Evolutionary conservation across 2,113 vertebrate genomes (phyloP).

Genomic region (Parus major): DNA sequence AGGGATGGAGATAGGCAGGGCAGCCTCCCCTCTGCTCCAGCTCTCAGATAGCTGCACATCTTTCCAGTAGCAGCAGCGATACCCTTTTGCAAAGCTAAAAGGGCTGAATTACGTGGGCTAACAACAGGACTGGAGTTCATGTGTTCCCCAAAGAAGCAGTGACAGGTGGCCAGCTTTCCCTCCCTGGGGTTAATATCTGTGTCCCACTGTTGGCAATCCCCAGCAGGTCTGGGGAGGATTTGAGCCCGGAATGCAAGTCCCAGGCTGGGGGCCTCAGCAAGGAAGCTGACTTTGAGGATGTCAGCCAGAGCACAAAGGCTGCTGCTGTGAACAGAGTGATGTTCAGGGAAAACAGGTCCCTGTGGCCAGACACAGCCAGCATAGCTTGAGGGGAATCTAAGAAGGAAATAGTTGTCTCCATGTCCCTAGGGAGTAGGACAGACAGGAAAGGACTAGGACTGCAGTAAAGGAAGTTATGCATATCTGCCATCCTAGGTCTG

Average conservation of each 20-base stretch:
- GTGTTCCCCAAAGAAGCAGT: not conserved
- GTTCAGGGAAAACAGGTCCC: not conserved
- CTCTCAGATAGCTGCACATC: not conserved
- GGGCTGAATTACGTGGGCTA: not conserved
- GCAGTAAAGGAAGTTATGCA: not conserved
- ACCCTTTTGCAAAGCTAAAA: not conserved
- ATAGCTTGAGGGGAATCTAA: not conserved
- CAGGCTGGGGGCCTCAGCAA: not conserved
- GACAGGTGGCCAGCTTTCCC: not conserved
- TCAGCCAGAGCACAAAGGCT: not conserved
- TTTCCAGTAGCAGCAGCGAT: not conserved
- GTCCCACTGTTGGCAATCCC: not conserved
- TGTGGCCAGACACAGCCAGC: not conserved
- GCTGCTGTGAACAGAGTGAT: not conserved
- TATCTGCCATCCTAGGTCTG: not conserved
- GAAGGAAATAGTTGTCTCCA: not conserved
- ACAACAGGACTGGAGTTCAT: accelerated
- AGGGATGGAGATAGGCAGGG: not conserved
- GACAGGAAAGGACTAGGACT: not conserved
- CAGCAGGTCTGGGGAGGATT: not conserved
- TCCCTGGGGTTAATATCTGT: accelerated
- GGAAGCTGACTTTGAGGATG: not conserved
- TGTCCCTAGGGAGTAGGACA: not conserved
- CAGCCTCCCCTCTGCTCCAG: not conserved
- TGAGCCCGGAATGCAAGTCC: not conserved